These are phyloP conservation scores for Epinephelus cyanopodus DNA, from an alignment of 2,113 vertebrate genomes.

Conservation along the genomic window DNA sequence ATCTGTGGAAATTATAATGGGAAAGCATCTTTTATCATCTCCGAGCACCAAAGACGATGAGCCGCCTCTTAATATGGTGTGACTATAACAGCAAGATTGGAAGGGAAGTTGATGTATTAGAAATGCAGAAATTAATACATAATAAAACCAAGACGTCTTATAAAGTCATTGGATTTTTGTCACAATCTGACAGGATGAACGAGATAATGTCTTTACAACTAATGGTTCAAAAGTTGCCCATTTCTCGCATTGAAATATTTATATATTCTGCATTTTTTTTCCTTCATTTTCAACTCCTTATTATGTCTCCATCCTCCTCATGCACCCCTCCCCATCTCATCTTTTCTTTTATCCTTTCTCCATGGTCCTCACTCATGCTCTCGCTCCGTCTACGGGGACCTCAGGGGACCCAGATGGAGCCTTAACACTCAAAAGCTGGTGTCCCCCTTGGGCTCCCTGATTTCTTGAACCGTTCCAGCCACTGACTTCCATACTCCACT, in stretches of 20 bases:
- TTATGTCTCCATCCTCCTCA: neutral
- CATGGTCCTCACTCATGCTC: neutral
- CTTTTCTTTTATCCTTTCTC: slow-evolving; percentile 30
- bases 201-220: slow-evolving; percentile 10
- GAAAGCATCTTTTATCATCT: slow-evolving; percentile 9
- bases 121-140: slow-evolving; percentile 41
- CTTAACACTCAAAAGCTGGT: slow-evolving; percentile 1
- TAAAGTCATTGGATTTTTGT: slow-evolving; percentile 19
- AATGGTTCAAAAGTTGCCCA: neutral
- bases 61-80: slow-evolving; percentile 7
- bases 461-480: slow-evolving; percentile 15
- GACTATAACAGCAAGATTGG: slow-evolving; percentile 11
- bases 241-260: neutral
- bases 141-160: slow-evolving; percentile 3
- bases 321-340: neutral
- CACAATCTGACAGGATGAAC: slow-evolving; percentile 24
- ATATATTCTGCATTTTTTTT: neutral
- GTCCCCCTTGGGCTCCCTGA: slow-evolving; percentile 4
- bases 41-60: slow-evolving; percentile 16
- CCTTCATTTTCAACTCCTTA: slow-evolving; percentile 10
- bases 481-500: neutral
- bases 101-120: slow-evolving; percentile 8
- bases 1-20: slow-evolving; percentile 14
- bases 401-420: neutral
- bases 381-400: neutral